A percentile compares a stretch with the other conserved stretches of the same genome.
phyloP scores from a whole-genome alignment of 2,797 vertebrate genomes.

The Pelodytes ibericus region DNA sequence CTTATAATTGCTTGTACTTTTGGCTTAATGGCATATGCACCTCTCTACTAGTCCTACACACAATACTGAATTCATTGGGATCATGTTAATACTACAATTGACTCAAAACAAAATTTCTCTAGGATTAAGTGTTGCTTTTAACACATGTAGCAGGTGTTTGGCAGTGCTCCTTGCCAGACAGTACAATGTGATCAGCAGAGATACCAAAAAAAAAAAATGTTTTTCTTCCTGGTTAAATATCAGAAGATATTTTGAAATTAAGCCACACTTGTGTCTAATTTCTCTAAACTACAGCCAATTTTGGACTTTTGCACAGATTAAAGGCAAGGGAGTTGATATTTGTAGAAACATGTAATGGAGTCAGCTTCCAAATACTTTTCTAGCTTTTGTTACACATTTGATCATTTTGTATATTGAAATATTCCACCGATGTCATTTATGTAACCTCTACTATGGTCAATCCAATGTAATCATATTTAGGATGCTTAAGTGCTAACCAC shows the following conservation, averaged over 20 bases:
- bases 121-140: not conserved
- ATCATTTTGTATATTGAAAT: too few species aligned
- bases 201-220: not conserved
- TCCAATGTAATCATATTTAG: too few species aligned
- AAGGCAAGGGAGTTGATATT: not conserved
- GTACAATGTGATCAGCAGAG: constrained; percentile 6
- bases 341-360: not conserved
- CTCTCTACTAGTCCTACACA: too few species aligned
- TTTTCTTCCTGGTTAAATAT: constrained; percentile 27
- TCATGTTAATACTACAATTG: not conserved
- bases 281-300: not conserved
- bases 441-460: too few species aligned
- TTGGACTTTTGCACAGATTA: not conserved
- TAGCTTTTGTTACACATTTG: too few species aligned
- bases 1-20: too few species aligned
- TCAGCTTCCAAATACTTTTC: not conserved
- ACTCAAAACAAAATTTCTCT: not conserved
- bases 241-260: not conserved
- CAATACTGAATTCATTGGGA: not conserved
- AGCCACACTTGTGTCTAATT: not conserved
- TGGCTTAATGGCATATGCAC: too few species aligned
- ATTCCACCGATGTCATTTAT: too few species aligned
- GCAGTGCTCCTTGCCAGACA: not conserved
- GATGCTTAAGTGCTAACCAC: too few species aligned
- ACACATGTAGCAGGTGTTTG: constrained; percentile 33